Conservation (phyloP, 1,140 invertebrate species). For the Antheraea mylitta region DNA sequence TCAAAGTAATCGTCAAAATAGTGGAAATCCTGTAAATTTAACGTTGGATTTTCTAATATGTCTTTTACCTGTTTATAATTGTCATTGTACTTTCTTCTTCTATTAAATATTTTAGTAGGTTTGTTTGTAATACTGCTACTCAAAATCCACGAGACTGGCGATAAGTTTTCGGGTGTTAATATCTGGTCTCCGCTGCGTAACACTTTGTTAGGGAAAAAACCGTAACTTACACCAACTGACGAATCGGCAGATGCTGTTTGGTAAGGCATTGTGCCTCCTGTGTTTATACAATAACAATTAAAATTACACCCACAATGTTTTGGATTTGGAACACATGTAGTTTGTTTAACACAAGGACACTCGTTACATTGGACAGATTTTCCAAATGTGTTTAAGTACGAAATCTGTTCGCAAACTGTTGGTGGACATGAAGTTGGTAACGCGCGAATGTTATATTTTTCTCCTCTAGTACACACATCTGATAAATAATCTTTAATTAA, state of each 20-base stretch:
- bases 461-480: conserved; percentile 44
- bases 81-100: conserved; percentile 19
- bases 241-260: conserved; percentile 6
- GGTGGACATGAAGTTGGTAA: conserved; percentile 15
- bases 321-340: conserved; percentile 17
- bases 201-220: conserved; percentile 29
- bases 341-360: conserved; percentile 37
- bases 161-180: conserved; percentile 15
- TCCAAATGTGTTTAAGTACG: not conserved
- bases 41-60: conserved; percentile 11
- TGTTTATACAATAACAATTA: conserved; percentile 42
- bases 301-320: conserved; percentile 25
- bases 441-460: conserved; percentile 20
- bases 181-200: conserved; percentile 24
- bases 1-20: conserved; percentile 27
- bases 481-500: conserved; percentile 6
- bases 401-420: conserved; percentile 6
- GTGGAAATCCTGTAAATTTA: conserved; percentile 13
- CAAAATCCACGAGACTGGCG: conserved; percentile 3
- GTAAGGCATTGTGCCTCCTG: conserved; percentile 15
- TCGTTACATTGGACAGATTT: conserved; percentile 1
- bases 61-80: conserved; percentile 43
- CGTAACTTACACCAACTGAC: conserved; percentile 24
- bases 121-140: conserved; percentile 9
- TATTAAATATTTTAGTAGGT: conserved; percentile 17